Conservation (phyloP, 2,113 vertebrate genomes). For the Bostrychus sinensis region DNA sequence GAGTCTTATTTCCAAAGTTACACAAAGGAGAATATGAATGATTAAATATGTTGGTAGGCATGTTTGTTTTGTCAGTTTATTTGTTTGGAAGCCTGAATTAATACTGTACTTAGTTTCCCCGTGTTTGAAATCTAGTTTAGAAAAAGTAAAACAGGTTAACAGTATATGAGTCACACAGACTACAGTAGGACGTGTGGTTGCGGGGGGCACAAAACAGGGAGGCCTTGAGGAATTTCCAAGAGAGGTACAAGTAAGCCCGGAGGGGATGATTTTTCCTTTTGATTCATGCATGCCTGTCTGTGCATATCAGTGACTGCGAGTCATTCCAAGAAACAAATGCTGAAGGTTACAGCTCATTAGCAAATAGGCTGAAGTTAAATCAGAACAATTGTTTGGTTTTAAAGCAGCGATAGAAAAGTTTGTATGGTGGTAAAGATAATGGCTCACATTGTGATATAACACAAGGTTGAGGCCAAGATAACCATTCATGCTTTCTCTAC, state of each 20-base stretch:
- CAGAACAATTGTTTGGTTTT: constrained; percentile 13
- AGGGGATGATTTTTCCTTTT: constrained; percentile 67
- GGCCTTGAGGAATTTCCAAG: constrained; percentile 76
- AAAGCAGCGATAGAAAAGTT: not conserved
- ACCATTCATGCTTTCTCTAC: not conserved
- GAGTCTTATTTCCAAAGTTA: not conserved
- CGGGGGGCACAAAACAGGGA: constrained; percentile 18
- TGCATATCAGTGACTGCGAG: constrained; percentile 51
- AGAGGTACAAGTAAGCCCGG: constrained; percentile 63
- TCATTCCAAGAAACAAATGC: constrained; percentile 32
- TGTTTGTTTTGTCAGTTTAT: no score
- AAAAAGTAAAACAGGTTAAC: constrained; percentile 30
- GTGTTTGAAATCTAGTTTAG: constrained; percentile 18
- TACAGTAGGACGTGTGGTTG: constrained; percentile 35
- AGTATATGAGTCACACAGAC: constrained; percentile 40
- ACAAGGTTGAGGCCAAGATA: constrained; percentile 4
- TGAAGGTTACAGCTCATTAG: constrained; percentile 5
- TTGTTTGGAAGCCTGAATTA: no score
- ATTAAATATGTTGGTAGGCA: no score
- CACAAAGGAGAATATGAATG: no score
- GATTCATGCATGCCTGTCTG: constrained; percentile 58
- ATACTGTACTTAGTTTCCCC: not conserved
- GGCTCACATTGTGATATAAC: not conserved
- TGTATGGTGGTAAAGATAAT: not conserved
- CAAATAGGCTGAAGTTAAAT: constrained; percentile 20